phyloP scores from a whole-genome alignment of 2,888 invertebrate species.

The Nyleta sp. region DNA sequence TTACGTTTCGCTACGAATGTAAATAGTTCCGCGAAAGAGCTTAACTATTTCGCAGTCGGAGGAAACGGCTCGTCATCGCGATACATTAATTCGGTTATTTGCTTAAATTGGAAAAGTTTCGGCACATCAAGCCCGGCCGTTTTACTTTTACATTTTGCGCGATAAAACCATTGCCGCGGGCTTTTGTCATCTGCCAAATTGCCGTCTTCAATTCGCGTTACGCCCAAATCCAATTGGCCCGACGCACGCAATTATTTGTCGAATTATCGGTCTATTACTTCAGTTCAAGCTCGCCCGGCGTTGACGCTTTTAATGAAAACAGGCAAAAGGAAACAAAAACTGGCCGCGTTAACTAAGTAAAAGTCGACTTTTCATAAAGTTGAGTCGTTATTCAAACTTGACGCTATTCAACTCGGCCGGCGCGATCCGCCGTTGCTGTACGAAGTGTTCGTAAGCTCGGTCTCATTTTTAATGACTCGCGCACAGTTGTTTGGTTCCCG shows the following conservation, averaged over 20 bases:
- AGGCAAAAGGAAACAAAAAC: constrained; percentile 36
- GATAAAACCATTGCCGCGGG: constrained; percentile 25
- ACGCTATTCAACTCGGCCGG: constrained; percentile 29
- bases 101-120: constrained; percentile 35
- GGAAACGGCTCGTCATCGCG: constrained; percentile 30
- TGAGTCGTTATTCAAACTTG: constrained; percentile 46
- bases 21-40: constrained; percentile 40
- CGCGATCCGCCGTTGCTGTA: constrained; percentile 7
- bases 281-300: constrained; percentile 13
- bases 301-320: constrained; percentile 37
- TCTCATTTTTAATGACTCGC: constrained; percentile 48
- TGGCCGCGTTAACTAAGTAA: constrained; percentile 42
- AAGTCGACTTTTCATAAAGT: constrained; percentile 55
- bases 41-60: constrained; percentile 36
- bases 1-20: constrained; percentile 36
- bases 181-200: too few species aligned
- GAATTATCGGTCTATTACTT: constrained; percentile 35
- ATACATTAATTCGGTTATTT: constrained; percentile 38
- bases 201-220: too few species aligned
- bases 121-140: constrained; percentile 13
- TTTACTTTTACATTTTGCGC: constrained; percentile 22
- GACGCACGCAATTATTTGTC: constrained; percentile 25
- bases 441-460: constrained; percentile 36
- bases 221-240: neutral
- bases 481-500: constrained; percentile 14